Evolutionary conservation across 2,888 invertebrate genomes (phyloP), one percentile per base, ranked within the genome.

Genomic region (Drosophila pseudotakahashii): DNA sequence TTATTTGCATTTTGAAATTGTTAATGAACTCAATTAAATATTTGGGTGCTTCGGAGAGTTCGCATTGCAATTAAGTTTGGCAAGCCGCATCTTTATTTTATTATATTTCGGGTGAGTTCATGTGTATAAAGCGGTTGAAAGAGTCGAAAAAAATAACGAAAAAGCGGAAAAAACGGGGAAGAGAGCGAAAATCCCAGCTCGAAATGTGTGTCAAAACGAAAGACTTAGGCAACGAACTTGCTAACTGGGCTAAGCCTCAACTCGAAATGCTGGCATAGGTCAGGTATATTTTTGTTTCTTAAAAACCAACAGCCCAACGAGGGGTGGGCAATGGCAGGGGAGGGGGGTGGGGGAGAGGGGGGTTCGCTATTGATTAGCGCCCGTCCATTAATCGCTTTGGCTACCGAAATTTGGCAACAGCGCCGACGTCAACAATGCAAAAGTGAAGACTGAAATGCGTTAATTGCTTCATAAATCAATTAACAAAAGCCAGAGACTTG

Each of bases 201-300:
- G n/a, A 19, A 47, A 45, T 55, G 39, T 69, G 61, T 61, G 69
- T 57, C 71, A 71, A 34, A 70, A 85, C 87, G 75, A 89, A 90
- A 83, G 89, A 89, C 89, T 90, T 88, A 80, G 88, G 80, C 75
- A 62, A 77, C 81, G 72, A 89, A 89, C 90, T 78, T 77, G 76
- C 73, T 73, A 71, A 73, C 71, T 73, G 66, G 66, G 73, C 71
- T 73, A 52, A 73, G 71, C 71, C 61, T 48, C 54, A 39, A 45
- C 64, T 7, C 63, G 2, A 54, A 45, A 54, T 34, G 59, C 26
- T 51, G 73, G 71, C 54, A 71, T 71, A 71, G 71, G 71, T 71
- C 71, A 71, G 68, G 58, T 44, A 57, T 36, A 48, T 39, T 34
- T 48, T 26, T n/a, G n/a, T n/a, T 26, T 26, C 26, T 26, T 45